A percentile compares a stretch with the other conserved stretches of the same genome.
phyloP scores from a whole-genome alignment of 2,797 vertebrate species.

The Phoxinus dragarum region DNA sequence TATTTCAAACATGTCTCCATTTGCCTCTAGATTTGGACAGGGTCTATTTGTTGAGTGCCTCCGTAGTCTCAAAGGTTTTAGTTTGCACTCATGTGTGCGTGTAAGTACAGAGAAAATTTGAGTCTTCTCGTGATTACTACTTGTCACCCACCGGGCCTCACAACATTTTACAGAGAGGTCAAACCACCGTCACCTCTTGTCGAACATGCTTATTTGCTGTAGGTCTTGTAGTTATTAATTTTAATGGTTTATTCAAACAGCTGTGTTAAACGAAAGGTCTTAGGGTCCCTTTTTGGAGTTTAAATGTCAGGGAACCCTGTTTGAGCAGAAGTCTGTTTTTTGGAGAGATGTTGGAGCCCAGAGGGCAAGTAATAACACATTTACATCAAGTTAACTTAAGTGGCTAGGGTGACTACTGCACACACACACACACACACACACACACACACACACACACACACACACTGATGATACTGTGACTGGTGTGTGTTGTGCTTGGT shows the following conservation, averaged over 20 bases:
- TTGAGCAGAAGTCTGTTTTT: conserved; percentile 43
- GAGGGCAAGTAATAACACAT: conserved; percentile 54
- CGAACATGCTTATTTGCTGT: conserved; percentile 31
- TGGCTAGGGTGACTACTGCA: conserved; percentile 10
- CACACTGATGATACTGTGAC: not conserved
- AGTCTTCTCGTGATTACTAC: not conserved
- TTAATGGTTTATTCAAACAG: conserved; percentile 39
- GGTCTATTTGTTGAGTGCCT: conserved; percentile 9
- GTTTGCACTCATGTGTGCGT: not conserved
- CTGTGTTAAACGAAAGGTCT: conserved; percentile 17
- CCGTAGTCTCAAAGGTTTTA: not conserved
- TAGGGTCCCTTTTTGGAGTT: conserved; percentile 9
- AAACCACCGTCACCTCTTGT: conserved; percentile 3
- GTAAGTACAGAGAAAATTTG: not conserved
- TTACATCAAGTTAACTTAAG: conserved; percentile 56
- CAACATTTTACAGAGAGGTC: conserved; percentile 10
- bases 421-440: not conserved
- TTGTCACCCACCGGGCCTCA: not conserved
- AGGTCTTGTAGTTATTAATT: conserved; percentile 38
- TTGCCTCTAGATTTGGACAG: not conserved
- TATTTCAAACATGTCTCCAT: conserved; percentile 9
- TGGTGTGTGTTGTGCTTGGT: conserved; percentile 31
- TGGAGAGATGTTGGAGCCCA: conserved; percentile 41
- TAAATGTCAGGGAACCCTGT: conserved; percentile 35
- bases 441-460: not conserved